Evolutionary conservation across 2,113 vertebrate genomes (phyloP).

Genomic region (Campylomormyrus tamandua): DNA sequence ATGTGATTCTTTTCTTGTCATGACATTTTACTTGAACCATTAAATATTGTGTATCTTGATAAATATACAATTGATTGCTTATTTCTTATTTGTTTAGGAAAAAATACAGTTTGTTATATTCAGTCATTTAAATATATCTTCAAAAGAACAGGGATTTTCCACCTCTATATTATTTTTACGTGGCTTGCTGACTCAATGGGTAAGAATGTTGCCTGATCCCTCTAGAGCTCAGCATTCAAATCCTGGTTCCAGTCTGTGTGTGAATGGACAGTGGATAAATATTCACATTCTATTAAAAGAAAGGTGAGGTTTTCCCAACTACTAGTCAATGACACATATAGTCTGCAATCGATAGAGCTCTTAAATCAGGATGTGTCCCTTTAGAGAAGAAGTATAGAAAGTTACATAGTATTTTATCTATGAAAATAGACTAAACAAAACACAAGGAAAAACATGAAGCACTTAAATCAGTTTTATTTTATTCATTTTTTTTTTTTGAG

Average conservation of each 20-base stretch:
- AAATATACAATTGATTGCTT: slow-evolving; percentile 14
- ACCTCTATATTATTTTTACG: background rate
- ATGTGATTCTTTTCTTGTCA: slow-evolving; percentile 68
- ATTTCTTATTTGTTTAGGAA: slow-evolving; percentile 27
- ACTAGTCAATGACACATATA: background rate
- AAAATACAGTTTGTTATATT: background rate
- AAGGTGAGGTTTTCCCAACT: background rate
- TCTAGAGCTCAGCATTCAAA: background rate
- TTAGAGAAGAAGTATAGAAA: background rate
- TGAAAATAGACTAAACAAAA: background rate
- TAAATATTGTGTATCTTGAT: slow-evolving; percentile 62
- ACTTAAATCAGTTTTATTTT: background rate
- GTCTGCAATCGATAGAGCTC: background rate
- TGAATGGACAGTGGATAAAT: background rate
- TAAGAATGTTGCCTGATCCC: background rate
- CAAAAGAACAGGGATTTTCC: background rate
- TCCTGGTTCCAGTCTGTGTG: background rate
- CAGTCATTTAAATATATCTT: background rate
- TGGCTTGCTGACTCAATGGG: background rate
- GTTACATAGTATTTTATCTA: background rate
- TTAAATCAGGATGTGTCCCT: background rate
- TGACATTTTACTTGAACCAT: slow-evolving; percentile 68
- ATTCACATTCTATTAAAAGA: background rate
- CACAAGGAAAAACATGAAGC: background rate
- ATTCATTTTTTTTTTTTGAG: background rate